These are phyloP conservation scores for Phrynocephalus guinanensis DNA, from an alignment of 2,797 vertebrate species.

Conservation along the genomic window DNA sequence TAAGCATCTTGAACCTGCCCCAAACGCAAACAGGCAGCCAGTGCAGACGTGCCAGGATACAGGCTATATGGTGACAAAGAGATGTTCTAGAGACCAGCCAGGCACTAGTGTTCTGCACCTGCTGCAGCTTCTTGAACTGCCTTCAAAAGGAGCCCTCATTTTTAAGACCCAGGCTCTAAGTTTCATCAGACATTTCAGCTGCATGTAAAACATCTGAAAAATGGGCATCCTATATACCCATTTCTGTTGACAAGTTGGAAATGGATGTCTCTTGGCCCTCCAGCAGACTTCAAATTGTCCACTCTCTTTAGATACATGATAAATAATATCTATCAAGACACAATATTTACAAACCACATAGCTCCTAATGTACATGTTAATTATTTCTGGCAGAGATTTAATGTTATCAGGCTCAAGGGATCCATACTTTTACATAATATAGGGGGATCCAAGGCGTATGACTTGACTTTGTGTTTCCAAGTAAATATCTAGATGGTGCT, in stretches of 20 bases:
- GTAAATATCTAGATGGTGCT: background rate
- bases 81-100: no score
- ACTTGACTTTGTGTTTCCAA: background rate
- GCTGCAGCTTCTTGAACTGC: no score
- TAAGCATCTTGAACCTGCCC: no score
- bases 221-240: background rate
- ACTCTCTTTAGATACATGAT: background rate
- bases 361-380: conserved; percentile 17
- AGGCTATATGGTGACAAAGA: no score
- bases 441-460: background rate
- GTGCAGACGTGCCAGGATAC: no score
- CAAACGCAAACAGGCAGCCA: no score
- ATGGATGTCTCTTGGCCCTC: no score
- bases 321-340: conserved; percentile 11
- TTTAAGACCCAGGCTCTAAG: conserved; percentile 18
- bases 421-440: conserved; percentile 9
- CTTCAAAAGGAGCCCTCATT: background rate
- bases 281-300: background rate
- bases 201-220: background rate
- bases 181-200: background rate
- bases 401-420: conserved; percentile 22
- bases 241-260: background rate
- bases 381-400: background rate
- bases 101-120: no score
- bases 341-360: conserved; percentile 23